These are phyloP conservation scores for Acleris holmiana DNA, from an alignment of 2,888 invertebrate genomes.

Conservation along the genomic window DNA sequence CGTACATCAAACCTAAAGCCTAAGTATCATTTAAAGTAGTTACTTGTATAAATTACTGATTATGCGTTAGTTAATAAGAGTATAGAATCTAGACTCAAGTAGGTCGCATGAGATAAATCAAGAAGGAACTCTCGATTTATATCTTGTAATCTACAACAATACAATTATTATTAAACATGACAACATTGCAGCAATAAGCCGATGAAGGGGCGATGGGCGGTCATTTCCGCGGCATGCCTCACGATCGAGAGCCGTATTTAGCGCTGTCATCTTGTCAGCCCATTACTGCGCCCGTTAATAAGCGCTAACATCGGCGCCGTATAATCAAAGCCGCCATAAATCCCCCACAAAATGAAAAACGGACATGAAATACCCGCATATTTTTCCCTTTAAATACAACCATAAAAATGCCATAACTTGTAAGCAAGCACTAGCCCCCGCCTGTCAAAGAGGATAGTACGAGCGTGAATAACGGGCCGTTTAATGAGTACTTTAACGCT, in stretches of 20 bases:
- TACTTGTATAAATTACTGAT: too few species aligned
- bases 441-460: conserved; percentile 79
- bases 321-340: conserved; percentile 80
- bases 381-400: conserved; percentile 74
- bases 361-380: conserved; percentile 76
- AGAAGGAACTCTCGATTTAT: too few species aligned
- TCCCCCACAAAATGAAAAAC: conserved; percentile 75
- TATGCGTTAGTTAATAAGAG: too few species aligned
- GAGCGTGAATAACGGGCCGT: conserved; percentile 74
- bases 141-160: neutral
- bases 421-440: conserved; percentile 71
- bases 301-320: conserved; percentile 71
- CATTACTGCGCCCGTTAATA: conserved; percentile 78
- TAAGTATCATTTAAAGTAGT: too few species aligned
- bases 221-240: conserved; percentile 22
- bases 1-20: too few species aligned
- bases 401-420: conserved; percentile 79
- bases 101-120: too few species aligned
- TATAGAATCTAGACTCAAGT: too few species aligned
- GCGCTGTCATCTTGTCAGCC: conserved; percentile 65
- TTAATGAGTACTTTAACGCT: conserved; percentile 83
- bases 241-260: conserved; percentile 61
- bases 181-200: conserved; percentile 11
- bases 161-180: conserved; percentile 16
- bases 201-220: conserved; percentile 27